Evolutionary conservation across 2,797 vertebrate species (phyloP).

Genomic region (Tauraco hartlaubi): DNA sequence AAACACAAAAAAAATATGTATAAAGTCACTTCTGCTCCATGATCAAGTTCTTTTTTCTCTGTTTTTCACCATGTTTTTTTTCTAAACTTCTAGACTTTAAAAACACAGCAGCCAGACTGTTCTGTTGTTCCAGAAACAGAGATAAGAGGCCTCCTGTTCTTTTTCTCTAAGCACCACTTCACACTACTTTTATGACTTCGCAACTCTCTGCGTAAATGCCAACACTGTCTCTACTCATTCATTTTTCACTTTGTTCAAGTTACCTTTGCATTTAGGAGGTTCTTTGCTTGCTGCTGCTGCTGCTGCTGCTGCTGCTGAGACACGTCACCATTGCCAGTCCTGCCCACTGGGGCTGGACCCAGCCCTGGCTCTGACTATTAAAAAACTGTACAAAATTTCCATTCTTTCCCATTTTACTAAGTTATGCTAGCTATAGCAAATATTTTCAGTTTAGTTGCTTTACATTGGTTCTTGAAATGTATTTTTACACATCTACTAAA

Average conservation of each 20-base stretch:
- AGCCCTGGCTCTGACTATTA: not conserved
- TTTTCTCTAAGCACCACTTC: not conserved
- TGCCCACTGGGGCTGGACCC: not conserved
- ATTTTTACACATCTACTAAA: not conserved
- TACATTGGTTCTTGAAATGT: not conserved
- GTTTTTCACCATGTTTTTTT: not conserved
- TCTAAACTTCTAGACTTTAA: not conserved
- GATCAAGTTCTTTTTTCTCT: not conserved
- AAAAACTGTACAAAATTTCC: not conserved
- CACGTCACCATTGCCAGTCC: fast-evolving
- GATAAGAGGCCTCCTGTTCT: not conserved
- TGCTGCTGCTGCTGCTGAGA: not conserved
- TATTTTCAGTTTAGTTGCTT: not conserved
- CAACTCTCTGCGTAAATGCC: not conserved
- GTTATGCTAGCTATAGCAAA: not conserved
- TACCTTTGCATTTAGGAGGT: not conserved
- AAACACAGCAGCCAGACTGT: not conserved
- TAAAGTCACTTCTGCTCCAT: not conserved
- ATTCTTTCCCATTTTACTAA: not conserved
- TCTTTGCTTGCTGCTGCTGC: not conserved
- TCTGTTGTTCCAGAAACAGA: not conserved
- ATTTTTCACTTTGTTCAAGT: not conserved
- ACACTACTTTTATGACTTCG: not conserved
- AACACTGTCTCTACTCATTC: not conserved
- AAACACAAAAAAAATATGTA: no score